Evolutionary conservation across 2,113 vertebrate genomes (phyloP).

Genomic region (Casuarius casuarius): DNA sequence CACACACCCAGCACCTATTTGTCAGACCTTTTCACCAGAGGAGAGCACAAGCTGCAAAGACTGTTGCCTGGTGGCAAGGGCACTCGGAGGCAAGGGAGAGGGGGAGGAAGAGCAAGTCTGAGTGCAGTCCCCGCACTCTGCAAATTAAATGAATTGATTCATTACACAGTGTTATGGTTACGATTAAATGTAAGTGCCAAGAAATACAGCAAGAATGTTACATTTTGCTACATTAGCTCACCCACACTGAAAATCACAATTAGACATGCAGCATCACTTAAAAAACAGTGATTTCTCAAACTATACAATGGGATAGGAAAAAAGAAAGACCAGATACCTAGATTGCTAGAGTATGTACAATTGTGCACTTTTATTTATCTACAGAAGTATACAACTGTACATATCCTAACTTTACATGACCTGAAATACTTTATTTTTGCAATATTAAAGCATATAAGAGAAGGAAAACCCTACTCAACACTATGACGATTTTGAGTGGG

Average conservation of each 20-base stretch:
- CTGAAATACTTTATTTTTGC: neutral
- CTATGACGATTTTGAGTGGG: neutral
- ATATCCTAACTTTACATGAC: neutral
- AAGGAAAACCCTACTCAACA: neutral
- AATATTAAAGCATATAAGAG: neutral
- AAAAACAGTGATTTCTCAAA: neutral
- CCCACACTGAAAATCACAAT: neutral
- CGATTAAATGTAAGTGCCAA: neutral
- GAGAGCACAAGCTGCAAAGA: neutral
- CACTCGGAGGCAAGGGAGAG: neutral
- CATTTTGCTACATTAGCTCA: neutral
- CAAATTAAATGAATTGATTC: neutral
- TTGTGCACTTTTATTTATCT: neutral
- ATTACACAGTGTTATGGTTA: neutral
- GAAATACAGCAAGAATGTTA: neutral
- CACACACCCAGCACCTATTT: slow-evolving; percentile 45
- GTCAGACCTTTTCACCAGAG: slow-evolving; percentile 38
- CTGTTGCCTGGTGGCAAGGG: neutral
- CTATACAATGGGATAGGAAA: neutral
- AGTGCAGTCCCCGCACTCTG: neutral
- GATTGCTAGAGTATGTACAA: neutral
- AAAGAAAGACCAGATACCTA: neutral
- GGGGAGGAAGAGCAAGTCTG: neutral
- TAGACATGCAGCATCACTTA: neutral
- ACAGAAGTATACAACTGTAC: neutral